A percentile compares a stretch with the other conserved stretches of the same genome.
phyloP scores from a whole-genome alignment of 2,797 vertebrate species.

The Hylomyscus alleni region DNA sequence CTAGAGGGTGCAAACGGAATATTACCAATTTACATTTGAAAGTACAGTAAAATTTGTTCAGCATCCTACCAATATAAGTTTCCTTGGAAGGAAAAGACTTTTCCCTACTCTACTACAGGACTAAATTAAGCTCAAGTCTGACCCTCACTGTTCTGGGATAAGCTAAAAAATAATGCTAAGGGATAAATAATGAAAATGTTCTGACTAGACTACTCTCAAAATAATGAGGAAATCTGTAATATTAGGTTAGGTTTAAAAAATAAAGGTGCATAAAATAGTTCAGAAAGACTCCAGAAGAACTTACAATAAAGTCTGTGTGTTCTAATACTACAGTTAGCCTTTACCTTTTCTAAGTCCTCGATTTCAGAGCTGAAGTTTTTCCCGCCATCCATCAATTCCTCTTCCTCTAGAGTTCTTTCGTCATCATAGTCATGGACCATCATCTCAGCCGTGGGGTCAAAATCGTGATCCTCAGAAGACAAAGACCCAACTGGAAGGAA shows the following conservation, averaged over 20 bases:
- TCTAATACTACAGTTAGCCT: not conserved
- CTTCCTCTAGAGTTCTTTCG: conserved; percentile 97
- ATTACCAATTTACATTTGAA: conserved; percentile 59
- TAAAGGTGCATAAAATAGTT: not conserved
- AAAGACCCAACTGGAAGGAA: conserved; percentile 95
- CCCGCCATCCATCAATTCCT: conserved; percentile 96
- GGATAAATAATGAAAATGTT: conserved; percentile 9
- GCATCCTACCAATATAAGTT: not conserved
- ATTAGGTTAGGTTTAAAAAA: conserved; percentile 34
- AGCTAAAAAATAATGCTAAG: conserved; percentile 49
- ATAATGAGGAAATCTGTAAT: conserved; percentile 41
- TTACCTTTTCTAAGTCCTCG: conserved; percentile 98
- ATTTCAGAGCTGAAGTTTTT: conserved; percentile 97
- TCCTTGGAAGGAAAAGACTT: not conserved
- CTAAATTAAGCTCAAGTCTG: conserved; percentile 18
- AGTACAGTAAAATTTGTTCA: not conserved
- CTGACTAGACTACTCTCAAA: conserved; percentile 26
- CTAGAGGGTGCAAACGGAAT: not conserved
- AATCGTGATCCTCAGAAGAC: conserved; percentile 99
- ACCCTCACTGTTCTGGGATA: not conserved
- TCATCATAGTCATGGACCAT: conserved; percentile 98
- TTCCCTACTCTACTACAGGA: not conserved
- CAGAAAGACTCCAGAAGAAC: conserved; percentile 13
- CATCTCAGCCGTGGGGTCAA: conserved; percentile 99
- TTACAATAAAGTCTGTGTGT: conserved; percentile 16